Percentiles rank a stretch among this genome's conserved stretches.
Conservation (phyloP, 2,888 invertebrate species). For the Salticus scenicus region DNA sequence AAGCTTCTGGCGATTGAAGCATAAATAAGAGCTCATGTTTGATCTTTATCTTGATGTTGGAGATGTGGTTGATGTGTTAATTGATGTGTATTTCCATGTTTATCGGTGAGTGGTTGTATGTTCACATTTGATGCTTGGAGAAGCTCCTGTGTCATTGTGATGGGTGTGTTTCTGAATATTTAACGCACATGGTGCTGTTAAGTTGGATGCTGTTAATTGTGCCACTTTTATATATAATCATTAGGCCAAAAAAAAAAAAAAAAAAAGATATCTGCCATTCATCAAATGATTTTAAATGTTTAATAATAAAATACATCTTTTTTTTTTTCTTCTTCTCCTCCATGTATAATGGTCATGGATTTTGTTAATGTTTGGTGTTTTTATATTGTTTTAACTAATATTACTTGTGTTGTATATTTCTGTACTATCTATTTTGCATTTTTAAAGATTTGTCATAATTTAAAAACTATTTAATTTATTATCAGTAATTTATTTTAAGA, state of each 20-base stretch:
- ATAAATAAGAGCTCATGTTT: constrained; percentile 17
- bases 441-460: too few relatives aligned
- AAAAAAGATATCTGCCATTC: constrained; percentile 25
- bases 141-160: constrained; percentile 30
- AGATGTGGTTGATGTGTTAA: constrained; percentile 58
- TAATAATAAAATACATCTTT: too few relatives aligned
- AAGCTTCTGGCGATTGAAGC: constrained; percentile 72
- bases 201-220: constrained; percentile 49
- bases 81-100: constrained; percentile 52
- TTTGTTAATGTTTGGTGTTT: too few relatives aligned
- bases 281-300: constrained; percentile 41
- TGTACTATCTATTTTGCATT: too few relatives aligned
- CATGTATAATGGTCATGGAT: too few relatives aligned
- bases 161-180: constrained; percentile 40
- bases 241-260: constrained; percentile 1
- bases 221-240: constrained; percentile 39
- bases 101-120: constrained; percentile 42
- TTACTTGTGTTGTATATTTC: too few relatives aligned
- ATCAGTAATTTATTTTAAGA: too few relatives aligned
- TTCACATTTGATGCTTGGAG: constrained; percentile 29
- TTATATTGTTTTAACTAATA: too few relatives aligned
- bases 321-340: too few relatives aligned
- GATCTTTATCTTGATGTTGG: constrained; percentile 23
- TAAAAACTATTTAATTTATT: too few relatives aligned
- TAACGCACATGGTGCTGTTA: constrained; percentile 58